A percentile compares a stretch with the other conserved stretches of the same genome.
These are phyloP conservation scores for Ariolimax columbianus DNA, from an alignment of 2,888 invertebrate species.

Conservation along the genomic window DNA sequence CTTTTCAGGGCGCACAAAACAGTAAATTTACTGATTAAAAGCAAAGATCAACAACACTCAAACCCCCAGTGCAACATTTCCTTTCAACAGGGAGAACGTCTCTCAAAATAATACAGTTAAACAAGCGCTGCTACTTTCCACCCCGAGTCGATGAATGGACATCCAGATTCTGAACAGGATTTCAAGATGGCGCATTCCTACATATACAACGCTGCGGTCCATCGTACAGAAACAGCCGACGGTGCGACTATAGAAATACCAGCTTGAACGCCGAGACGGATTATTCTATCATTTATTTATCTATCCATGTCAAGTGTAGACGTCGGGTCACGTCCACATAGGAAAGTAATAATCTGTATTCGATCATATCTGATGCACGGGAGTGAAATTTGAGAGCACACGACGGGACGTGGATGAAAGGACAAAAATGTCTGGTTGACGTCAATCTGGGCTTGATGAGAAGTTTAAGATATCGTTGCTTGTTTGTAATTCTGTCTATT, in stretches of 20 bases:
- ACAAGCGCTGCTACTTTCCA: neutral
- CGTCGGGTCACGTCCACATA: neutral
- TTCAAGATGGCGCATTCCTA: slow-evolving; percentile 6
- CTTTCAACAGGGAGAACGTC: neutral
- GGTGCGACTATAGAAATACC: neutral
- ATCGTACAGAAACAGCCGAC: neutral
- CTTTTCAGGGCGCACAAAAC: too few species aligned
- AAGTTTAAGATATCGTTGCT: too few species aligned
- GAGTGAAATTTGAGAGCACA: neutral
- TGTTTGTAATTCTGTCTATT: too few species aligned
- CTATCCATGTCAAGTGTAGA: neutral
- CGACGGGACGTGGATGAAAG: too few species aligned
- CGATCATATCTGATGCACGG: neutral
- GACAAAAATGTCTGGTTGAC: too few species aligned
- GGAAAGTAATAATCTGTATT: slow-evolving; percentile 12
- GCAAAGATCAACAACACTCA: neutral
- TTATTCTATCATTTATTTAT: slow-evolving; percentile 2
- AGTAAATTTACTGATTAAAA: too few species aligned
- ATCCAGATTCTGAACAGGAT: neutral
- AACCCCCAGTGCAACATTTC: neutral
- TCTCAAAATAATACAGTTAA: neutral
- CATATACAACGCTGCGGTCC: neutral
- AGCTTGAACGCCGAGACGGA: neutral
- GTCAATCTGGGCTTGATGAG: too few species aligned
- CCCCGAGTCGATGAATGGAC: neutral